Conservation (phyloP, 2,888 invertebrate genomes). For the Lepetodrilus schrolli region DNA sequence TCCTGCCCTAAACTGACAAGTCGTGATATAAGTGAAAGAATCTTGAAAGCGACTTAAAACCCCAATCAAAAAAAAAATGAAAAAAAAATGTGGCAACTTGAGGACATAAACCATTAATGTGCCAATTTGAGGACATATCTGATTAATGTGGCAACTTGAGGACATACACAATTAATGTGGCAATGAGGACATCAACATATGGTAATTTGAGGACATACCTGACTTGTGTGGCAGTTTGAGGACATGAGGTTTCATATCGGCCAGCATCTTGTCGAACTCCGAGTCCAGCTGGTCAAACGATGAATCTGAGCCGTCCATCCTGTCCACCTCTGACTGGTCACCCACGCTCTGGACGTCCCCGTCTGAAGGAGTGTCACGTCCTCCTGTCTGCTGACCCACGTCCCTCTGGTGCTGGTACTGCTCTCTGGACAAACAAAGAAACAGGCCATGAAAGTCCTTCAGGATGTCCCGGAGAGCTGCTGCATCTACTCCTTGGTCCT, state of each 20-base stretch:
- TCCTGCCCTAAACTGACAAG: too few species aligned
- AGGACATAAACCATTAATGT: too few species aligned
- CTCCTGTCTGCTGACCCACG: background rate
- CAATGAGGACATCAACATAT: background rate
- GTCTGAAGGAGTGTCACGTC: background rate
- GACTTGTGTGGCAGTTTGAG: conserved; percentile 72
- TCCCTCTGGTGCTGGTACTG: conserved; percentile 20
- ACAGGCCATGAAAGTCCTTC: conserved; percentile 36
- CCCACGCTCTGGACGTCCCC: background rate
- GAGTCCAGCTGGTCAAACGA: conserved; percentile 57
- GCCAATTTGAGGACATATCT: background rate
- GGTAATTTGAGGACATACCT: conserved; percentile 51
- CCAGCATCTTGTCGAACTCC: conserved; percentile 72
- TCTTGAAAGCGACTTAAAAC: too few species aligned
- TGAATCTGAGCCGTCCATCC: conserved; percentile 41
- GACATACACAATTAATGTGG: background rate
- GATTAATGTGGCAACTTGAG: background rate
- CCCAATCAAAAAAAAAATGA: too few species aligned
- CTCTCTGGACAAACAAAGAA: conserved; percentile 39
- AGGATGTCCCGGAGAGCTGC: conserved; percentile 26
- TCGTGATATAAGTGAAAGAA: too few species aligned
- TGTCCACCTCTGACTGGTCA: background rate
- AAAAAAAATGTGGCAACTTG: too few species aligned
- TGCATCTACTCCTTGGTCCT: conserved; percentile 14
- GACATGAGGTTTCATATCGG: conserved; percentile 74